Evolutionary conservation across 2,797 vertebrate genomes (phyloP).

Genomic region (Platyrinchus mystaceus): DNA sequence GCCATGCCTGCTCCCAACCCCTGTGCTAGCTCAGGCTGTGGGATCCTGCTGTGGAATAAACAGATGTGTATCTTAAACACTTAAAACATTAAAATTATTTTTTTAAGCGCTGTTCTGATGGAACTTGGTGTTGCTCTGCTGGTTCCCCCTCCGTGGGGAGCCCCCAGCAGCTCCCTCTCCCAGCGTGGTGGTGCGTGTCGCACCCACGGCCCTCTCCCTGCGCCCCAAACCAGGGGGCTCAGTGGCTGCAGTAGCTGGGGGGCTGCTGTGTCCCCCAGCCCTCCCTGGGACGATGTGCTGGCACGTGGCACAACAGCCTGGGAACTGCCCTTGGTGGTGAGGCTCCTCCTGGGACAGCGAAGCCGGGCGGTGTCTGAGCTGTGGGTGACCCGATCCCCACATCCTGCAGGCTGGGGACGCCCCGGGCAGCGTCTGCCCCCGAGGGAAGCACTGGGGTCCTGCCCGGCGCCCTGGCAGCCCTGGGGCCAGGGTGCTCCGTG

Average conservation of each 20-base stretch:
- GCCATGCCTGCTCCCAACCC: neutral
- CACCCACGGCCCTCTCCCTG: neutral
- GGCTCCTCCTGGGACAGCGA: neutral
- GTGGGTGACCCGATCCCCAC: accelerated
- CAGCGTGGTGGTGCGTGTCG: accelerated
- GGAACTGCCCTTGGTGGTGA: neutral
- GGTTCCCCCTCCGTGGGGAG: neutral
- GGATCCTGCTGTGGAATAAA: neutral
- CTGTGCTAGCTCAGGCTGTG: neutral
- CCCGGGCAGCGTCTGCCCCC: neutral
- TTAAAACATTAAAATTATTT: constrained; percentile 45
- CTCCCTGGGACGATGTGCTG: accelerated
- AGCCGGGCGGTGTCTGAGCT: neutral
- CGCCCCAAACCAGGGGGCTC: accelerated
- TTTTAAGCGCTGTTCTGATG: neutral
- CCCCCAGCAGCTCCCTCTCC: neutral
- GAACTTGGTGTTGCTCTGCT: neutral
- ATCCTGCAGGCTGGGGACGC: neutral
- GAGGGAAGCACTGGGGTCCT: neutral
- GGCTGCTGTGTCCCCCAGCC: neutral
- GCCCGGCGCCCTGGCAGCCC: neutral
- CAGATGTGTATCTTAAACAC: neutral
- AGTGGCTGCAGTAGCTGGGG: neutral
- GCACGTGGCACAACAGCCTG: neutral
- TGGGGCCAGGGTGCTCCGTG: neutral